phyloP scores from a whole-genome alignment of 2,888 invertebrate species.

The Ametastegia equiseti region DNA sequence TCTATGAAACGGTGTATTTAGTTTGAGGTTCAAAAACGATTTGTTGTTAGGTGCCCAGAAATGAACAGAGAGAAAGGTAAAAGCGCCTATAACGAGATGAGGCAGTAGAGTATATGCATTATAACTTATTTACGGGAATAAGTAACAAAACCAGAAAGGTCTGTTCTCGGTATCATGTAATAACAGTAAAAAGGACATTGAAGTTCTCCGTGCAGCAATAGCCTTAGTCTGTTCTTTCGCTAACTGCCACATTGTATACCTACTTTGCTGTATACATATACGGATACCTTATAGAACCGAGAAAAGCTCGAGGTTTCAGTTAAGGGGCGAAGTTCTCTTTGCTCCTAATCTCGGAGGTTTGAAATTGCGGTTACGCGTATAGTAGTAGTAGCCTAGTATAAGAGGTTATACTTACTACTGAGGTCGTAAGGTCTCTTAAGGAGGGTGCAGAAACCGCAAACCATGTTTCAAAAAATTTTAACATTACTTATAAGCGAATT shows the following conservation, averaged over 20 bases:
- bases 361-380: neutral
- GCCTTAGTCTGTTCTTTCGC: neutral
- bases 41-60: too few relatives aligned
- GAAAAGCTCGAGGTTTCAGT: neutral
- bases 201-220: too few relatives aligned
- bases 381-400: neutral
- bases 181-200: too few relatives aligned
- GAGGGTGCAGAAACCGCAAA: neutral
- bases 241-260: neutral
- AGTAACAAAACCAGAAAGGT: too few relatives aligned
- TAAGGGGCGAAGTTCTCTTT: neutral
- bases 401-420: neutral
- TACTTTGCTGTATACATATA: neutral
- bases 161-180: too few relatives aligned
- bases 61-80: too few relatives aligned
- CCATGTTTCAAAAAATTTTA: neutral
- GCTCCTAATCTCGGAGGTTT: slow-evolving; percentile 3
- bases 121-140: too few relatives aligned
- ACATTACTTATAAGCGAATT: neutral
- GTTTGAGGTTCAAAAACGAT: too few relatives aligned
- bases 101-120: too few relatives aligned
- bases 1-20: too few relatives aligned
- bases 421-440: neutral
- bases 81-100: too few relatives aligned
- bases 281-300: too few relatives aligned